Evolutionary conservation across 2,113 vertebrate genomes (phyloP).

Genomic region (Serinus canaria): DNA sequence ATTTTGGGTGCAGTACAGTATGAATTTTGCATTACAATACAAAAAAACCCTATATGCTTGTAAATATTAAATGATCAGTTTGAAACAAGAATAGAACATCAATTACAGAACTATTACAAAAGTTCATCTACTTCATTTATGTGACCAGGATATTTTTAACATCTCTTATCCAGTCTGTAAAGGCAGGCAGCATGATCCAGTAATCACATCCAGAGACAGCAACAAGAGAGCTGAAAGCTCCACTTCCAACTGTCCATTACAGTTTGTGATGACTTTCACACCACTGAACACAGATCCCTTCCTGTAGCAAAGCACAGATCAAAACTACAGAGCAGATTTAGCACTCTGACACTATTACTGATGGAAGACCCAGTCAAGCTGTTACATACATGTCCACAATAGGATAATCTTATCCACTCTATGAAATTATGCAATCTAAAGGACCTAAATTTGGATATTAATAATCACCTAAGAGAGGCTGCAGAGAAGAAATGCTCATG

Average conservation of each 20-base stretch:
- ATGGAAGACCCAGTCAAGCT: not conserved
- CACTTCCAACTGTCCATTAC: not conserved
- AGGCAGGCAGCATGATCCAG: not conserved
- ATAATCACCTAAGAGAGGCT: not conserved
- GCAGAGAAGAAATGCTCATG: not conserved
- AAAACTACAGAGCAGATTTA: not conserved
- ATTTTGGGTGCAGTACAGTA: constrained; percentile 30
- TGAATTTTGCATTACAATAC: not conserved
- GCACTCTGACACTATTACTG: not conserved
- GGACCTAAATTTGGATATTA: not conserved
- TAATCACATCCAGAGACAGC: not conserved
- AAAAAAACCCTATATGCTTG: not conserved
- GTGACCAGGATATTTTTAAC: not conserved
- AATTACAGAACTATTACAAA: not conserved
- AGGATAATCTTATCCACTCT: not conserved
- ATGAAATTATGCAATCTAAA: not conserved
- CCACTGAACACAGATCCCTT: not conserved
- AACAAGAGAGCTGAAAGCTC: not conserved
- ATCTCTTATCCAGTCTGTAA: not conserved
- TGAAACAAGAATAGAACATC: constrained; percentile 25
- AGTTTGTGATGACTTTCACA: not conserved
- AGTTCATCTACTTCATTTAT: constrained; percentile 14
- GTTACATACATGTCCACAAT: not conserved
- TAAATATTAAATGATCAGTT: not conserved
- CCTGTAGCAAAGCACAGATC: not conserved